Percentiles rank a stretch among this genome's conserved stretches.
These are phyloP conservation scores for Plectus sambesii DNA, from an alignment of 1,140 invertebrate species.

Conservation along the genomic window DNA sequence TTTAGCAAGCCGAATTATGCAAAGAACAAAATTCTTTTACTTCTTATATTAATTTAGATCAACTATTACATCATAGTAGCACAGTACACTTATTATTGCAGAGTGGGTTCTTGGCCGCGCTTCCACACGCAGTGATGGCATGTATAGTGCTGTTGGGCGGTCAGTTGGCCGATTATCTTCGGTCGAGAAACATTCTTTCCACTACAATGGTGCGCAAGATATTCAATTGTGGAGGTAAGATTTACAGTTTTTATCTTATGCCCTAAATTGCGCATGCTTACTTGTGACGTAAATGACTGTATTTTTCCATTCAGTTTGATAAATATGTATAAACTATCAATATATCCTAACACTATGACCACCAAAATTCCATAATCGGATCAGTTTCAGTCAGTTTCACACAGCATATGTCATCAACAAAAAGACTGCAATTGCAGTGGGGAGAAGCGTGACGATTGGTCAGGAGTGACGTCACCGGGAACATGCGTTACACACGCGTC, in stretches of 20 bases:
- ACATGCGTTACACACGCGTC: too few relatives aligned
- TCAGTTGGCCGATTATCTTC: slow-evolving; percentile 64
- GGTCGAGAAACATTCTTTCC: slow-evolving; percentile 55
- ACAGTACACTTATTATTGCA: slow-evolving; percentile 49
- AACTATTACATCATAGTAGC: too few relatives aligned
- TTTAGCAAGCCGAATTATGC: too few relatives aligned
- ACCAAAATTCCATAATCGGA: neutral
- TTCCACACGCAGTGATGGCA: slow-evolving; percentile 75
- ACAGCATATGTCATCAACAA: neutral
- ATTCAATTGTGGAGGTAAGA: slow-evolving; percentile 53
- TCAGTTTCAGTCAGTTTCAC: neutral
- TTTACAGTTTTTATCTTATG: neutral
- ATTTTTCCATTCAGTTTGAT: neutral
- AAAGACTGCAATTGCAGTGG: too few relatives aligned
- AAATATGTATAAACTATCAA: neutral
- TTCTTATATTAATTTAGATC: too few relatives aligned
- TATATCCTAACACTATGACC: slow-evolving; percentile 14
- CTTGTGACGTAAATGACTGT: neutral
- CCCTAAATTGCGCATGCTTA: neutral
- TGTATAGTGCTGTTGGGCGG: slow-evolving; percentile 65
- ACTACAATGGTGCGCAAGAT: slow-evolving; percentile 54
- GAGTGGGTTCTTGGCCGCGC: slow-evolving; percentile 65
- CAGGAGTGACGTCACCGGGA: too few relatives aligned
- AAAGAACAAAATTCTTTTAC: too few relatives aligned
- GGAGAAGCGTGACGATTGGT: too few relatives aligned